Percentiles rank a stretch among this genome's conserved stretches.
These are phyloP conservation scores for Staurois parvus DNA, from an alignment of 2,797 vertebrate species.

Conservation along the genomic window DNA sequence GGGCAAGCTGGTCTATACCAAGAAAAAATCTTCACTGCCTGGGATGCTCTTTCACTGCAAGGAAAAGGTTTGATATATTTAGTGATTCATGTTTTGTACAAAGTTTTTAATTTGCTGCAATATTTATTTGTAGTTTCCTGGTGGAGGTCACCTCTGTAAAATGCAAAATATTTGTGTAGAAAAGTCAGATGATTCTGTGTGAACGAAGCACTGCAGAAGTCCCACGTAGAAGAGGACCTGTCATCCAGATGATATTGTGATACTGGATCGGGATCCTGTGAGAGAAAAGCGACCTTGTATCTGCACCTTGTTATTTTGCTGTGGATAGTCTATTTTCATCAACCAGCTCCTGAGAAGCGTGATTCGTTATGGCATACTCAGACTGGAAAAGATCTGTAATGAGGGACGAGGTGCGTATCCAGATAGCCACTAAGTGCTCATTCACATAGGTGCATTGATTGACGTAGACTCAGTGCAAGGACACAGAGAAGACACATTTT, in stretches of 20 bases:
- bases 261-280: background rate
- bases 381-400: background rate
- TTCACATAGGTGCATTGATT: too few relatives aligned
- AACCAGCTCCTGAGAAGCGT: background rate
- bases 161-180: background rate
- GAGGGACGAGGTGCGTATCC: background rate
- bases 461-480: too few relatives aligned
- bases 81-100: too few relatives aligned
- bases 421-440: background rate
- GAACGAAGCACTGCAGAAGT: background rate
- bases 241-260: background rate
- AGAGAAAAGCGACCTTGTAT: conserved; percentile 42
- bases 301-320: conserved; percentile 28
- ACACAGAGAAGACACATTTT: too few relatives aligned
- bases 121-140: background rate
- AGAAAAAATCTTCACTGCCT: too few relatives aligned
- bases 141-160: background rate
- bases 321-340: background rate
- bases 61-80: too few relatives aligned
- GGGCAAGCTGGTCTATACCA: too few relatives aligned
- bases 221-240: background rate
- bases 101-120: background rate
- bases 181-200: background rate
- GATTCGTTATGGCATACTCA: background rate
- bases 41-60: too few relatives aligned